Evolutionary conservation across 2,797 vertebrate species (phyloP).

Genomic region (Tapirus indicus): DNA sequence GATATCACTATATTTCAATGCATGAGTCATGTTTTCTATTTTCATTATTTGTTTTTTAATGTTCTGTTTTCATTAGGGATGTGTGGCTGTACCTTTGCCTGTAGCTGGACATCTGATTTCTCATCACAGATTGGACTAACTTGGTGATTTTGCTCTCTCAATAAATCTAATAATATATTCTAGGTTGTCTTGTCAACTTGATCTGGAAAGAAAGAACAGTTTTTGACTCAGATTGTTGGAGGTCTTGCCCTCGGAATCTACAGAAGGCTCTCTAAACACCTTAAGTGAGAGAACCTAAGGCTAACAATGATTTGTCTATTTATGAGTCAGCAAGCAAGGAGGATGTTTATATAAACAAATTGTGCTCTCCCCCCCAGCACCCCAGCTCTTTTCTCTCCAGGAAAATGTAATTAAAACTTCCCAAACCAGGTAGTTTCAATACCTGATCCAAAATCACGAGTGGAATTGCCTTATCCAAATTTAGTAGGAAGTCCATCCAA

Average conservation of each 20-base stretch:
- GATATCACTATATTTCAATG: not conserved
- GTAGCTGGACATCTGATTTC: not conserved
- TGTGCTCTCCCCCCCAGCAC: not conserved
- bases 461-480: not conserved
- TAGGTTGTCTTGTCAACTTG: not conserved
- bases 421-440: not conserved
- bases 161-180: not conserved
- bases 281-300: not conserved
- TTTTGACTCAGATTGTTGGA: not conserved
- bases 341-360: not conserved
- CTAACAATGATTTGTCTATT: not conserved
- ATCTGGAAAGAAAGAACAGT: not conserved
- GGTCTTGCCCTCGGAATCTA: not conserved
- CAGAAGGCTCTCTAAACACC: not conserved
- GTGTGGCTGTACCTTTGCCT: not conserved
- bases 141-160: not conserved
- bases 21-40: not conserved
- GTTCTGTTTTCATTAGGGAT: not conserved
- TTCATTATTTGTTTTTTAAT: not conserved
- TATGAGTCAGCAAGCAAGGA: not conserved
- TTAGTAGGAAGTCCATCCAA: not conserved
- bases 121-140: not conserved
- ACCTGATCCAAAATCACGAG: not conserved
- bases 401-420: not conserved
- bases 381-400: not conserved